These are phyloP conservation scores for Scolopax rusticola DNA, from an alignment of 2,797 vertebrate genomes.

Conservation along the genomic window DNA sequence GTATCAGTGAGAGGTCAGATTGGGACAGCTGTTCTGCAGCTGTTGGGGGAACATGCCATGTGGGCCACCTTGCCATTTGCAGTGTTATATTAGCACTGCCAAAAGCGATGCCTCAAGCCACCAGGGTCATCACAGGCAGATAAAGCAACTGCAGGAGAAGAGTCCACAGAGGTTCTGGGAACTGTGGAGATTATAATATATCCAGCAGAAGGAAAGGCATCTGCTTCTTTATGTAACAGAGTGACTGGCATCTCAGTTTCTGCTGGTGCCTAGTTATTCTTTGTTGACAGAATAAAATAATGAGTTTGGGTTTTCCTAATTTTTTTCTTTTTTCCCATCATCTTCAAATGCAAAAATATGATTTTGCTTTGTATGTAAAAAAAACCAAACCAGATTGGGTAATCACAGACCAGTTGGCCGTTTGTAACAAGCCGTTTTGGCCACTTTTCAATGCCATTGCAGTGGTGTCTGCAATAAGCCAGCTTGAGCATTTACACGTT, in stretches of 20 bases:
- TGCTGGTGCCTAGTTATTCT: neutral
- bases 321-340: neutral
- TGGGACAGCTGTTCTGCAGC: conserved; percentile 21
- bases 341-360: neutral
- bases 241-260: neutral
- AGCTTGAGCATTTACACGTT: neutral
- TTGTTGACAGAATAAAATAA: neutral
- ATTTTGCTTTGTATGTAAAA: neutral
- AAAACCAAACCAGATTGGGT: neutral
- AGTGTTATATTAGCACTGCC: neutral
- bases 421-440: neutral
- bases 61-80: neutral
- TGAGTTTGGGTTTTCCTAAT: neutral
- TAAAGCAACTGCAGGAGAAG: neutral
- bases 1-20: neutral
- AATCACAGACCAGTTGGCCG: neutral
- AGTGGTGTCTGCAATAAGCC: neutral
- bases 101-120: neutral
- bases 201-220: neutral
- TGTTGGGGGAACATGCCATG: neutral
- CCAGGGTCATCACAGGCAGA: neutral
- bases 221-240: neutral
- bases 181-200: neutral
- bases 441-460: neutral
- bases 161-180: neutral